Conservation (phyloP, 2,888 invertebrate genomes). For the Athalia rosae region DNA sequence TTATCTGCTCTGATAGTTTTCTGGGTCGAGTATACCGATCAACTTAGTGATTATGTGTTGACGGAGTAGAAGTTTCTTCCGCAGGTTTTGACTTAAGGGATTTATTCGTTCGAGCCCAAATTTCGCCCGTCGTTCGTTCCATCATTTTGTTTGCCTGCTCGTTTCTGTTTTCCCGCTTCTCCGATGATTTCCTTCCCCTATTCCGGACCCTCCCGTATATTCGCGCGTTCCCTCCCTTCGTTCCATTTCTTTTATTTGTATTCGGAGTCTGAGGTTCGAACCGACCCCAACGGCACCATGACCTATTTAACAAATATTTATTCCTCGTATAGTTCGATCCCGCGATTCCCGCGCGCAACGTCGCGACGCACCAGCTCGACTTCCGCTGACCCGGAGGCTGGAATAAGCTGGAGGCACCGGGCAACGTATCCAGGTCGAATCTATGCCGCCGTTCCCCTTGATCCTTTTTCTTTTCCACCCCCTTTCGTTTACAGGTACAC, state of each 20-base stretch:
- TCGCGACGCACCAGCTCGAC: not conserved
- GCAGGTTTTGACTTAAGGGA: not conserved
- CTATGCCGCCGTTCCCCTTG: not conserved
- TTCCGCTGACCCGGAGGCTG: not conserved
- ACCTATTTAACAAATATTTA: conserved; percentile 27
- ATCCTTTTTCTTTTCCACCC: not conserved
- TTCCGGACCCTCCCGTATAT: not conserved
- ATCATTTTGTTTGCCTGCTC: conserved; percentile 24
- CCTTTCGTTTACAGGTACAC: not conserved
- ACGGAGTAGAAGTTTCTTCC: too few species aligned
- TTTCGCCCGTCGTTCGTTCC: not conserved
- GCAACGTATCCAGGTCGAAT: not conserved
- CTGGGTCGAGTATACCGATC: too few species aligned
- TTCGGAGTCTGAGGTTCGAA: too few species aligned
- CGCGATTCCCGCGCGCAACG: not conserved
- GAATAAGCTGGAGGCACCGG: not conserved
- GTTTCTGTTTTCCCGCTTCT: not conserved
- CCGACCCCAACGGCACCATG: not conserved
- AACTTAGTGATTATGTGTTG: too few species aligned
- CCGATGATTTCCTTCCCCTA: not conserved
- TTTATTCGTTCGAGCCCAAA: conserved; percentile 13
- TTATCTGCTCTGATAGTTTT: too few species aligned
- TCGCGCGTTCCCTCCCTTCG: too few species aligned
- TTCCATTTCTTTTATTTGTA: too few species aligned
- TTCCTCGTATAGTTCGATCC: conserved; percentile 13